phyloP scores from a whole-genome alignment of 2,797 vertebrate genomes.

The Scleropages formosus region DNA sequence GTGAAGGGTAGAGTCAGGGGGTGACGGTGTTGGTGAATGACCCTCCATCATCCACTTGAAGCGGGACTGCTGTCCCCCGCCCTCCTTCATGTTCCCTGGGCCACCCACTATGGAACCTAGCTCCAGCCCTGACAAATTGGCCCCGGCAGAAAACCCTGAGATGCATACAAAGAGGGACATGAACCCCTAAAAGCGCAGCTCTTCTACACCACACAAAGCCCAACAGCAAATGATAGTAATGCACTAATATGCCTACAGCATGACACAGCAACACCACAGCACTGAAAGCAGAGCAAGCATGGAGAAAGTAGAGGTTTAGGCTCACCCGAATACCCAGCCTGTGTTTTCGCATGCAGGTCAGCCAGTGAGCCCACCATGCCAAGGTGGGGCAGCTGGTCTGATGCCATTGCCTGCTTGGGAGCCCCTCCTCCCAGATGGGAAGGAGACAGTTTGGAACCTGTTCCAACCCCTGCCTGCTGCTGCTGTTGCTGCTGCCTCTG shows the following conservation, averaged over 20 bases:
- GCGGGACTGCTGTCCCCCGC: constrained; percentile 86
- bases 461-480: constrained; percentile 64
- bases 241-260: not conserved
- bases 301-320: not conserved
- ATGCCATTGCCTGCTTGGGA: constrained; percentile 80
- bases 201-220: not conserved
- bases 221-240: not conserved
- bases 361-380: constrained; percentile 81
- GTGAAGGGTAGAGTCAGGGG: constrained; percentile 85
- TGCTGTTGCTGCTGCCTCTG: constrained; percentile 75
- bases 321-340: constrained; percentile 85
- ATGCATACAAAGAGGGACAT: not conserved
- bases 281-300: too few relatives aligned
- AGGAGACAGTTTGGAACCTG: constrained; percentile 92
- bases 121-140: constrained; percentile 77
- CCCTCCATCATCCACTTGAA: constrained; percentile 99
- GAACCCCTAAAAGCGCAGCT: not conserved
- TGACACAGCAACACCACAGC: not conserved
- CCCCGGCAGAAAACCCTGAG: constrained; percentile 82
- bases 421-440: constrained; percentile 80
- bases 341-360: constrained; percentile 89
- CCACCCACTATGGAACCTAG: constrained; percentile 81
- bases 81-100: constrained; percentile 75
- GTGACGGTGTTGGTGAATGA: constrained; percentile 82
- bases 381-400: constrained; percentile 77